phyloP scores from a whole-genome alignment of 2,888 invertebrate genomes.

The Colletes collaris region DNA sequence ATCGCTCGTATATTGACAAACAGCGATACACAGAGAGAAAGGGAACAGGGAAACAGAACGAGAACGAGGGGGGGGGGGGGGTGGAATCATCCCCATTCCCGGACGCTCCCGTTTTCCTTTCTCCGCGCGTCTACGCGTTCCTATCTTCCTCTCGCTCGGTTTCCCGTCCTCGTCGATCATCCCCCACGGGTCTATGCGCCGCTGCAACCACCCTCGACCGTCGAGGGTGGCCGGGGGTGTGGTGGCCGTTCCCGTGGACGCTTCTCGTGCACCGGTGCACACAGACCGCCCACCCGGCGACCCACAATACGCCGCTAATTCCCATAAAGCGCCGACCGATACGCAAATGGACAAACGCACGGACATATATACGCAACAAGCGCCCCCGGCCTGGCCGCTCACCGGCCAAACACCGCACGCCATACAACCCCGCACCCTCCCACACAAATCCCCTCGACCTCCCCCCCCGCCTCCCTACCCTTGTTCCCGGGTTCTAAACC shows the following conservation, averaged over 20 bases:
- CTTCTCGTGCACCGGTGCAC: constrained; percentile 77
- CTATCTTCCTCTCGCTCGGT: constrained; percentile 3
- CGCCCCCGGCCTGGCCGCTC: constrained; percentile 68
- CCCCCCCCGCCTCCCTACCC: constrained; percentile 4
- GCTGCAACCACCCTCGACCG: constrained; percentile 40
- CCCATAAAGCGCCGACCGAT: constrained; percentile 80
- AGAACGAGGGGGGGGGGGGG: constrained; percentile 21
- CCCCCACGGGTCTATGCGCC: constrained; percentile 51
- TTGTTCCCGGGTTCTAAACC: constrained; percentile 37
- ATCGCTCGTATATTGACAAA: constrained; percentile 81
- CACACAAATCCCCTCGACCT: constrained; percentile 29
- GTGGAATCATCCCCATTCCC: constrained; percentile 72
- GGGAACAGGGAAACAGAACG: constrained; percentile 12
- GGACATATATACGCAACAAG: constrained; percentile 69
- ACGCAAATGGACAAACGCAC: constrained; percentile 82
- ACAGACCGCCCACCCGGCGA: constrained; percentile 78
- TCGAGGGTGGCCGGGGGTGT: constrained; percentile 31
- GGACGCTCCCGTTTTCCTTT: constrained; percentile 32
- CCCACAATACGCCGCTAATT: constrained; percentile 82
- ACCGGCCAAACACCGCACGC: constrained; percentile 58
- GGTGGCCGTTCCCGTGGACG: constrained; percentile 65
- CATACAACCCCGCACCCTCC: constrained; percentile 12
- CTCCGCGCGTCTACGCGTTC: neutral
- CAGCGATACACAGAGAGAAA: constrained; percentile 67
- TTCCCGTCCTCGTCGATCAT: constrained; percentile 51